Evolutionary conservation across 2,888 invertebrate genomes (phyloP).

Genomic region (Oscheius sp.): DNA sequence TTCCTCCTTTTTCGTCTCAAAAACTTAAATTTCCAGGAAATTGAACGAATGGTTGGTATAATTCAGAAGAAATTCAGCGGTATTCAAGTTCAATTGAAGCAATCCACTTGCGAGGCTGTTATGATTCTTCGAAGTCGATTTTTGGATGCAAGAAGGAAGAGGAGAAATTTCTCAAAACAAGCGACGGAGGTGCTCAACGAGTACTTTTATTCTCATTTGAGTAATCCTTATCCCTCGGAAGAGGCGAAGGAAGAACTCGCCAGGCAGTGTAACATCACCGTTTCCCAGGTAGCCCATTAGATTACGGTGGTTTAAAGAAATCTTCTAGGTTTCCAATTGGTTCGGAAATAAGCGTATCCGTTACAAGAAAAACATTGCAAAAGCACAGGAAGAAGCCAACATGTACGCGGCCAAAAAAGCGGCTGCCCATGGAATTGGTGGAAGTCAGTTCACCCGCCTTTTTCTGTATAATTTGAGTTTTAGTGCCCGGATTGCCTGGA

Average conservation of each 20-base stretch:
- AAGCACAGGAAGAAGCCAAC: constrained; percentile 97
- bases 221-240: constrained; percentile 99
- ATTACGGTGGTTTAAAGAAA: background rate
- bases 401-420: constrained; percentile 98
- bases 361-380: constrained; percentile 99
- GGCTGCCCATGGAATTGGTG: constrained; percentile 71
- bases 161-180: constrained; percentile 99
- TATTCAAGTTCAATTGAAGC: constrained; percentile 87
- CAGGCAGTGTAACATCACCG: constrained; percentile 97
- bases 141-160: constrained; percentile 79
- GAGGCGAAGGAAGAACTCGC: constrained; percentile 99
- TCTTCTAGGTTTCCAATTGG: constrained; percentile 85
- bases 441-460: constrained; percentile 19
- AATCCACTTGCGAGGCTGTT: constrained; percentile 98
- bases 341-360: constrained; percentile 99
- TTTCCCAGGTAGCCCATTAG: constrained; percentile 82
- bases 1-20: constrained; percentile 48
- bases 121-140: constrained; percentile 90
- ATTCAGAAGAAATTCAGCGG: constrained; percentile 88
- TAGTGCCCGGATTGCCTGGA: constrained; percentile 35
- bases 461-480: background rate
- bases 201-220: constrained; percentile 99
- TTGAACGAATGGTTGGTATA: constrained; percentile 98
- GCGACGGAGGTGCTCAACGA: constrained; percentile 98
- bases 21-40: constrained; percentile 91